Evolutionary conservation across 1,140 invertebrate genomes (phyloP).

Genomic region (Sminthurinus signatus): DNA sequence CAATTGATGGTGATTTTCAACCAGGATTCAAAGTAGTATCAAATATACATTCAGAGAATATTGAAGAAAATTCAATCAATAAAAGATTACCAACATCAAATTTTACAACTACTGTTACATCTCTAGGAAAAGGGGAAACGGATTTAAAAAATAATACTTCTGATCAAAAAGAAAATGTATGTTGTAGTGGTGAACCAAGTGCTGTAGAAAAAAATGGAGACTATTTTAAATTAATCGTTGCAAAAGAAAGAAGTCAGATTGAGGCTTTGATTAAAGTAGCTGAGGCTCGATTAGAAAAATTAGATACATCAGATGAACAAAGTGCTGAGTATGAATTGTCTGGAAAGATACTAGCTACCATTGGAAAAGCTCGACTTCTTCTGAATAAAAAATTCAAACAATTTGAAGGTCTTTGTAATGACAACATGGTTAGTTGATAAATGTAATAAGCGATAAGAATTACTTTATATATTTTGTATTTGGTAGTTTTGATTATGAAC

Average conservation of each 20-base stretch:
- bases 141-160: too few species aligned
- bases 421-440: slow-evolving; percentile 63
- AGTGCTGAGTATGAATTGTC: background rate
- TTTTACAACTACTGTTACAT: background rate
- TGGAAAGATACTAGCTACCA: slow-evolving; percentile 75
- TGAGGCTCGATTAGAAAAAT: slow-evolving; percentile 53
- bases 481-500: background rate
- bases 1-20: slow-evolving; percentile 48
- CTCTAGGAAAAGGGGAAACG: background rate
- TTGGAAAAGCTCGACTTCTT: slow-evolving; percentile 83
- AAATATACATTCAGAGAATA: background rate
- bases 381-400: slow-evolving; percentile 90
- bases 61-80: background rate
- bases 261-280: slow-evolving; percentile 60
- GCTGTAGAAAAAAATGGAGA: slow-evolving; percentile 54
- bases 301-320: slow-evolving; percentile 43
- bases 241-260: slow-evolving; percentile 59
- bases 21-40: slow-evolving; percentile 64
- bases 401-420: slow-evolving; percentile 76
- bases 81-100: background rate
- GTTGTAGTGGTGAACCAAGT: background rate
- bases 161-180: too few species aligned
- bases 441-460: too few species aligned
- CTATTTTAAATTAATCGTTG: slow-evolving; percentile 58
- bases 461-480: too few species aligned